These are phyloP conservation scores for Cephus sareptanus DNA, from an alignment of 2,888 invertebrate species.

Conservation along the genomic window DNA sequence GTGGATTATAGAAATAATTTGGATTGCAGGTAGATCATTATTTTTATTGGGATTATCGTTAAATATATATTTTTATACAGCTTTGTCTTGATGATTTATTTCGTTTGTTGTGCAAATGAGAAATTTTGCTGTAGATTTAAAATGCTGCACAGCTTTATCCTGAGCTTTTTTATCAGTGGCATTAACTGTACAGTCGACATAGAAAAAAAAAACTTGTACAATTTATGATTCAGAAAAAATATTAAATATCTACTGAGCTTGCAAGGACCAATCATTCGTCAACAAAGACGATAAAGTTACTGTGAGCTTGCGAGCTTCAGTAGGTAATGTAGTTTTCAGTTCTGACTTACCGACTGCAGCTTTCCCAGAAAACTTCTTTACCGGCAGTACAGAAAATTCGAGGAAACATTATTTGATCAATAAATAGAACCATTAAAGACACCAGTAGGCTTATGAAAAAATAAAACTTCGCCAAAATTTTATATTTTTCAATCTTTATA, in stretches of 20 bases:
- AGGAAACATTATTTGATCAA: neutral
- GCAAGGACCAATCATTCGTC: neutral
- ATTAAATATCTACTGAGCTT: neutral
- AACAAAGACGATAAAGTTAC: neutral
- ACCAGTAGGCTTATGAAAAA: too few species aligned
- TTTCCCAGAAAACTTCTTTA: neutral
- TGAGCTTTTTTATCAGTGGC: neutral
- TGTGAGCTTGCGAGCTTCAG: neutral
- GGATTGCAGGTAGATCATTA: constrained; percentile 31
- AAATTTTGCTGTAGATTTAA: neutral
- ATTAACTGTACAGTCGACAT: neutral
- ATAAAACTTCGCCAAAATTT: neutral
- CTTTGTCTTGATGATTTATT: neutral
- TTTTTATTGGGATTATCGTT: neutral
- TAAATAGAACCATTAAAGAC: neutral
- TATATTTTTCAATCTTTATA: neutral
- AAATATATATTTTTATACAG: neutral
- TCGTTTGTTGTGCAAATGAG: neutral
- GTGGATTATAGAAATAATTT: constrained; percentile 27
- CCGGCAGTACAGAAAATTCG: neutral
- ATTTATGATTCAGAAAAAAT: neutral
- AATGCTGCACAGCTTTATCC: neutral
- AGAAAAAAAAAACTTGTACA: neutral
- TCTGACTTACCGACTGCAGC: neutral
- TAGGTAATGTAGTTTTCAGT: neutral